Percentiles rank a stretch among this genome's conserved stretches.
Conservation (phyloP, 1,140 invertebrate species). For the Leptinotarsa defecta region DNA sequence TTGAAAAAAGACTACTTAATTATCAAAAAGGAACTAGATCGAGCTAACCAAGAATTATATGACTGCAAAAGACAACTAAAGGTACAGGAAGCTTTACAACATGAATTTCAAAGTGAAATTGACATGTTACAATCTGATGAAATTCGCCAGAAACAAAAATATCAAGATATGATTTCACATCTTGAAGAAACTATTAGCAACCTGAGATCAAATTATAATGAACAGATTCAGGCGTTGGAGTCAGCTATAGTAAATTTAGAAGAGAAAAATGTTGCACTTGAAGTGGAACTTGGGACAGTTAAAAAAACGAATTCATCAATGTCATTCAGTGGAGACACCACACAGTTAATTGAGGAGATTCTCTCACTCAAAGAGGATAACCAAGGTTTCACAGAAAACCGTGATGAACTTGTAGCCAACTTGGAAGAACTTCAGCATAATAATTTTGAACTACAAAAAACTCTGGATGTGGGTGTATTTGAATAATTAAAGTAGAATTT, state of each 20-base stretch:
- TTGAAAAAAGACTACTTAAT: too few relatives aligned
- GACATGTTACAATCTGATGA: constrained; percentile 31
- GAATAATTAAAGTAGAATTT: too few relatives aligned
- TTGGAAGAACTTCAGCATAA: not conserved
- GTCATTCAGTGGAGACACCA: constrained; percentile 3
- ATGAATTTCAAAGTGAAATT: constrained; percentile 32
- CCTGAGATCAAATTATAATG: not conserved
- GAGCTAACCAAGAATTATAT: constrained; percentile 33
- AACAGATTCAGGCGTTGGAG: constrained; percentile 23
- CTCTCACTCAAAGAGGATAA: constrained; percentile 21
- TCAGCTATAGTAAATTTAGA: constrained; percentile 12
- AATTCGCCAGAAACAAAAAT: constrained; percentile 20
- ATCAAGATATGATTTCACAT: constrained; percentile 19
- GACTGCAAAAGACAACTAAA: constrained; percentile 33
- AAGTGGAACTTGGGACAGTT: constrained; percentile 11
- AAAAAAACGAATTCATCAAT: constrained; percentile 11
- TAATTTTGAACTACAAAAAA: not conserved
- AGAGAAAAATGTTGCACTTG: constrained; percentile 26
- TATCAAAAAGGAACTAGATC: constrained; percentile 26
- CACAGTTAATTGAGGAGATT: constrained; percentile 18
- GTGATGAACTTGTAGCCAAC: not conserved
- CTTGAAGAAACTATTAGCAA: constrained; percentile 27
- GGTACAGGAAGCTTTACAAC: constrained; percentile 22
- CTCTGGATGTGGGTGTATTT: not conserved
- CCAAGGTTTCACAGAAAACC: constrained; percentile 16